Evolutionary conservation across 2,113 vertebrate genomes (phyloP).

Genomic region (Takifugu flavidus): DNA sequence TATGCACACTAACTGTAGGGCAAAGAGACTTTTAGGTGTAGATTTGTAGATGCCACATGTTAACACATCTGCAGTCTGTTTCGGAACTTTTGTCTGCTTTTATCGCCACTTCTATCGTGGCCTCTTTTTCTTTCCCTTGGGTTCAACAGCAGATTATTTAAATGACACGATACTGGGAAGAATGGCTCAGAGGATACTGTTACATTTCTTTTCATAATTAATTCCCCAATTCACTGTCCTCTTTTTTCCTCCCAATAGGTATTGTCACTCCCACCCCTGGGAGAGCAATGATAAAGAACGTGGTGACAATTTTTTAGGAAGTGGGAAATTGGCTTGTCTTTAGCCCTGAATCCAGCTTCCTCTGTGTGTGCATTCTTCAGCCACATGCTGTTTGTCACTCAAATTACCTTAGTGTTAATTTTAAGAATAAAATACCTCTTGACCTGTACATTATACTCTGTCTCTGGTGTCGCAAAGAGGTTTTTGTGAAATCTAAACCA

Average conservation of each 20-base stretch:
- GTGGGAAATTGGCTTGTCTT: slow-evolving; percentile 23
- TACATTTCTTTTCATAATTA: slow-evolving; percentile 61
- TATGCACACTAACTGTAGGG: too few relatives aligned
- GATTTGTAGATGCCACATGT: too few relatives aligned
- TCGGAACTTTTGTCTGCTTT: too few relatives aligned
- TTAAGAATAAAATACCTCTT: slow-evolving; percentile 23
- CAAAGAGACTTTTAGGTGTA: too few relatives aligned
- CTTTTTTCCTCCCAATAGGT: slow-evolving; percentile 33
- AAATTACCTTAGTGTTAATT: slow-evolving; percentile 9
- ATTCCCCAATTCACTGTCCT: slow-evolving; percentile 39
- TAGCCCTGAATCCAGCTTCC: slow-evolving; percentile 12
- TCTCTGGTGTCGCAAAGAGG: slow-evolving; percentile 29
- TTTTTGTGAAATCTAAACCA: slow-evolving; percentile 45
- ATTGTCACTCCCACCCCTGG: slow-evolving; percentile 32
- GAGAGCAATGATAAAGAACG: slow-evolving; percentile 29
- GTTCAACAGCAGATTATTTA: background rate
- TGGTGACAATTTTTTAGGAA: slow-evolving; percentile 22
- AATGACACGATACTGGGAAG: background rate
- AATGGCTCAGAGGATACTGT: slow-evolving; percentile 37
- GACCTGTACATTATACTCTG: slow-evolving; percentile 11
- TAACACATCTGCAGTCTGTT: too few relatives aligned
- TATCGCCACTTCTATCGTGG: too few relatives aligned
- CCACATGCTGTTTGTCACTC: slow-evolving; percentile 21
- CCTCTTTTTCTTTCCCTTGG: too few relatives aligned
- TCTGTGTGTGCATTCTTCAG: background rate